These are phyloP conservation scores for Euura saliciscinereae DNA, from an alignment of 1,140 invertebrate genomes.

Conservation along the genomic window DNA sequence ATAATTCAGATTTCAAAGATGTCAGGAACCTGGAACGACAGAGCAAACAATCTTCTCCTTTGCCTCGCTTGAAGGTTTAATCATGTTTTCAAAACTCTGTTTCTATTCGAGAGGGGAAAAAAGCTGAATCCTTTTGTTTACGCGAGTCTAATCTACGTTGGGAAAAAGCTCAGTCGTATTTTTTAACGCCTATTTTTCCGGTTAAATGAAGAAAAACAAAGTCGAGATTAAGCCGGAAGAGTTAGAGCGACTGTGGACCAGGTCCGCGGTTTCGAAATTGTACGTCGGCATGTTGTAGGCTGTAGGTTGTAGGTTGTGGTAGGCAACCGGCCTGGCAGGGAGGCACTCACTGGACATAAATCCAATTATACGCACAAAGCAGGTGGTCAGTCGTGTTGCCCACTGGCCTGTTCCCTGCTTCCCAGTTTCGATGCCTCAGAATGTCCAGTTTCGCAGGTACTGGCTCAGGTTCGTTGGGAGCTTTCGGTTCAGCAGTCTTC, in stretches of 20 bases:
- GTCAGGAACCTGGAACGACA: no score
- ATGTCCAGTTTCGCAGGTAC: neutral
- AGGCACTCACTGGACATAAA: constrained; percentile 37
- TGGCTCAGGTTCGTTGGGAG: no score
- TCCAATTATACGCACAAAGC: constrained; percentile 50
- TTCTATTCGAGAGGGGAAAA: neutral
- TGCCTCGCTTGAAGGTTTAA: no score
- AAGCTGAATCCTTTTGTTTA: neutral
- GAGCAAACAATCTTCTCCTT: no score
- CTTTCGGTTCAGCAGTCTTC: no score
- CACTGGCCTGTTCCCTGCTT: neutral
- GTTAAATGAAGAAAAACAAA: neutral
- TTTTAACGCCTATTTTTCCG: neutral
- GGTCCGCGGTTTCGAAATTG: neutral
- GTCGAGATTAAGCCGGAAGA: neutral
- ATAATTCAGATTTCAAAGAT: no score
- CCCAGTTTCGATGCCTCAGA: neutral
- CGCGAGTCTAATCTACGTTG: neutral
- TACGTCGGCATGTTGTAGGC: neutral
- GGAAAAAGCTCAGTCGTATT: neutral
- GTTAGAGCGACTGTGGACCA: neutral
- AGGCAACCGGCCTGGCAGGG: neutral
- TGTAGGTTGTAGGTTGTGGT: neutral
- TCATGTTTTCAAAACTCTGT: neutral
- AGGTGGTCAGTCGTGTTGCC: constrained; percentile 19